Evolutionary conservation across 2,113 vertebrate species (phyloP).

Genomic region (Tursiops truncatus): DNA sequence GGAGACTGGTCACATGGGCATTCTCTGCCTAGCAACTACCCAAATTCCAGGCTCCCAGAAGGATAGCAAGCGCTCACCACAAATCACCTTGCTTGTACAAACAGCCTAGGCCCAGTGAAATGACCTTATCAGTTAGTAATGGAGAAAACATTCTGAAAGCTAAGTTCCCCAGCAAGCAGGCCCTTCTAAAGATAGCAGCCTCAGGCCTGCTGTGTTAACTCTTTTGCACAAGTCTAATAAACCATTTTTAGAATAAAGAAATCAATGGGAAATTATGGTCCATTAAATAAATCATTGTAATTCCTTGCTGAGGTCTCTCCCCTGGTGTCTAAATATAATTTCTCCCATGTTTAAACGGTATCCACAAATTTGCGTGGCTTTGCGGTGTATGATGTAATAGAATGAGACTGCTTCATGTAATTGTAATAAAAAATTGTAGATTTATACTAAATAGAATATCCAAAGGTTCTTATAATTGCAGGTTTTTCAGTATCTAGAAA

Average conservation of each 20-base stretch:
- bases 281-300: background rate
- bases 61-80: background rate
- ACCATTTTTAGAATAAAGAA: conserved; percentile 36
- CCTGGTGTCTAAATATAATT: background rate
- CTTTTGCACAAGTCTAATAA: background rate
- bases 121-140: background rate
- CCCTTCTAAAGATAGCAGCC: background rate
- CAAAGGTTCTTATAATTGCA: background rate
- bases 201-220: conserved; percentile 6
- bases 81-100: background rate
- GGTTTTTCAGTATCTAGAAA: conserved; percentile 21
- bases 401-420: background rate
- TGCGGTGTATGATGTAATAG: background rate
- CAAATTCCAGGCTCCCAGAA: background rate
- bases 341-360: background rate
- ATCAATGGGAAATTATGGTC: background rate
- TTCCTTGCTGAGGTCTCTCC: conserved; percentile 7
- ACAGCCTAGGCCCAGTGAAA: background rate
- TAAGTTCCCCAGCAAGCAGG: background rate
- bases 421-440: background rate
- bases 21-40: conserved; percentile 19
- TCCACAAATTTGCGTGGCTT: background rate
- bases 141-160: background rate
- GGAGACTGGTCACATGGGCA: background rate
- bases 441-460: background rate